Conservation (phyloP, 2,797 vertebrate species). For the Sus cebifrons region DNA sequence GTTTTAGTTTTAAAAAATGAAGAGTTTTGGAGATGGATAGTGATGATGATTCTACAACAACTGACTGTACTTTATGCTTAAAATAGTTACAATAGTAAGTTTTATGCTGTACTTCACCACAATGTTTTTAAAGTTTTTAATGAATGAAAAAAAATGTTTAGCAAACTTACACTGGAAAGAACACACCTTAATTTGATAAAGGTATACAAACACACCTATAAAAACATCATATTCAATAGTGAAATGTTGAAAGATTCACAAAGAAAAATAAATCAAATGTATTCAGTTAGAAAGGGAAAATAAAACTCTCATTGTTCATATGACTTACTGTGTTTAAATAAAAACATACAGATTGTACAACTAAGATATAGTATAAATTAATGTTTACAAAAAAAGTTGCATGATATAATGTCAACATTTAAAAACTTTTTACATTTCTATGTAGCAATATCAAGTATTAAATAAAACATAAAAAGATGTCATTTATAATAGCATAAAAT, state of each 20-base stretch:
- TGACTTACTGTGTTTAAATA: constrained; percentile 35
- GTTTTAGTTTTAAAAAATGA: background rate
- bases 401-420: background rate
- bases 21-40: background rate
- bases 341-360: background rate
- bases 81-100: background rate
- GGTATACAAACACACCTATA: background rate
- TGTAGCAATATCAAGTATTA: background rate
- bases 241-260: background rate
- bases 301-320: background rate
- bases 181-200: background rate
- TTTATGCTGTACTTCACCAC: background rate
- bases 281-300: background rate
- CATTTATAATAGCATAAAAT: background rate
- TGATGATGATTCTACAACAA: background rate
- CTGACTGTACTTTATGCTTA: background rate
- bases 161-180: background rate
- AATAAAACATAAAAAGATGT: background rate
- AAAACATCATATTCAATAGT: constrained; percentile 4
- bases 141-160: background rate
- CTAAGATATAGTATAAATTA: constrained; percentile 48
- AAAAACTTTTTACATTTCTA: constrained; percentile 18
- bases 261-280: background rate
- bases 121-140: background rate
- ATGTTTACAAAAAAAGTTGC: background rate